Evolutionary conservation across 2,797 vertebrate genomes (phyloP).

Genomic region (Xenopus petersii): DNA sequence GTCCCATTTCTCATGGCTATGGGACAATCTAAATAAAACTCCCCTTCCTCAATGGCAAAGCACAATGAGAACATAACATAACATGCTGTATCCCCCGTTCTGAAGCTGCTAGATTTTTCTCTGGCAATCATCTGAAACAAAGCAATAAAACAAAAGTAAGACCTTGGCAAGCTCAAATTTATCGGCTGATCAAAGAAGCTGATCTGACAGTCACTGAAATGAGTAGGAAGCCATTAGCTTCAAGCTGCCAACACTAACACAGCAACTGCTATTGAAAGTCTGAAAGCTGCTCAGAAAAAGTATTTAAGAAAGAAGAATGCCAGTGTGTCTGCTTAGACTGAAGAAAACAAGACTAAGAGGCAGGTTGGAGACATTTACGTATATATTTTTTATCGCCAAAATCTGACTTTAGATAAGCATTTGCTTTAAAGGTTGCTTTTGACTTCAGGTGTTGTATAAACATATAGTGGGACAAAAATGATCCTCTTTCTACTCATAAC

Average conservation of each 20-base stretch:
- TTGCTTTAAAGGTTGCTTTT: too few relatives aligned
- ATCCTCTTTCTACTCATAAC: too few relatives aligned
- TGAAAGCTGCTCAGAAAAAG: slow-evolving; percentile 36
- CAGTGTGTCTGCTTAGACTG: slow-evolving; percentile 59
- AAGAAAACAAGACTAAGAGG: neutral
- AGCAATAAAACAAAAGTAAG: slow-evolving; percentile 54
- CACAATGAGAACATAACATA: slow-evolving; percentile 50
- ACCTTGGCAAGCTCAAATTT: slow-evolving; percentile 52
- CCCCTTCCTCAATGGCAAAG: slow-evolving; percentile 56
- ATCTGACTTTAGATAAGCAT: neutral
- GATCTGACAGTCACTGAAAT: slow-evolving; percentile 58
- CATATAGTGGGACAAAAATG: too few relatives aligned
- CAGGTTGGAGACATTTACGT: slow-evolving; percentile 6
- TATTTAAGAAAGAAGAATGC: slow-evolving; percentile 41
- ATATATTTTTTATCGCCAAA: too few relatives aligned
- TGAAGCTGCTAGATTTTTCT: slow-evolving; percentile 53
- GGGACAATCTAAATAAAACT: slow-evolving; percentile 70
- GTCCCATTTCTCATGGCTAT: slow-evolving; percentile 62
- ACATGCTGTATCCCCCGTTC: slow-evolving; percentile 51
- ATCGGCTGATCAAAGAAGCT: slow-evolving; percentile 62
- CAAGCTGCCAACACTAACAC: slow-evolving; percentile 64
- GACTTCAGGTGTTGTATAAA: too few relatives aligned
- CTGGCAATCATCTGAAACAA: slow-evolving; percentile 58
- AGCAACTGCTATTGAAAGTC: slow-evolving; percentile 31
- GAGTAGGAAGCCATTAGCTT: slow-evolving; percentile 56